A percentile compares a stretch with the other conserved stretches of the same genome.
phyloP scores from a whole-genome alignment of 1,140 invertebrate species.

The Batillaria attramentaria region DNA sequence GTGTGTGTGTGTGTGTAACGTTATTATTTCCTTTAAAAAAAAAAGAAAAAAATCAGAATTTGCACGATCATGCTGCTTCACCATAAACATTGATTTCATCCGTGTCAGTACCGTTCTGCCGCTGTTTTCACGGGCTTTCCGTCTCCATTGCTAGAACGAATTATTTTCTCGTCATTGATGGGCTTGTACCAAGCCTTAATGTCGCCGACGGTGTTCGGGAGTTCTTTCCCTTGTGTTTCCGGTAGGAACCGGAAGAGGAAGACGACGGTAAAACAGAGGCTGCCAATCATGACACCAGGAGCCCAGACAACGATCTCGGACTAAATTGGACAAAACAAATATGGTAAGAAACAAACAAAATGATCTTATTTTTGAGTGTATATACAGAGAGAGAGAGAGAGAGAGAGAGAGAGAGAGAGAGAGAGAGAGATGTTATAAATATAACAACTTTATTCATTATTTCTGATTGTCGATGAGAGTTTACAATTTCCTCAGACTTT shows the following conservation, averaged over 20 bases:
- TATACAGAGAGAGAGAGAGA: not conserved
- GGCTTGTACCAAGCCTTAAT: slow-evolving; percentile 24
- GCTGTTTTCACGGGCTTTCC: too few species aligned
- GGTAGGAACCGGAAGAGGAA: slow-evolving; percentile 7
- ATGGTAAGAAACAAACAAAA: not conserved
- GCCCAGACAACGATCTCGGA: slow-evolving; percentile 10
- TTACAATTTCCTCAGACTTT: too few species aligned
- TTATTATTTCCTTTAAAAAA: not conserved
- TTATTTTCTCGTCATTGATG: too few species aligned
- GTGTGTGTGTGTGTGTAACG: not conserved
- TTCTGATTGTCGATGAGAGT: too few species aligned
- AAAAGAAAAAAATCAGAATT: not conserved
- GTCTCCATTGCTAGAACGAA: too few species aligned
- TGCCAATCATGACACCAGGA: slow-evolving; percentile 9
- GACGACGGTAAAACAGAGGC: not conserved
- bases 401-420: slow-evolving; percentile 5
- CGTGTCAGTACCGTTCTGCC: too few species aligned
- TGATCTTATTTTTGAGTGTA: not conserved
- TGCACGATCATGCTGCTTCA: too few species aligned
- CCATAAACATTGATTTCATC: too few species aligned
- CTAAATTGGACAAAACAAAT: too few species aligned
- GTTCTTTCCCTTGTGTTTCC: slow-evolving; percentile 19
- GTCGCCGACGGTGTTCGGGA: slow-evolving; percentile 18
- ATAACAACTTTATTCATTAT: too few species aligned
- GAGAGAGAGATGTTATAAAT: not conserved